Base-by-base conservation (phyloP, 2,797 vertebrate species). In the Percopsis omiscomaycus region DNA sequence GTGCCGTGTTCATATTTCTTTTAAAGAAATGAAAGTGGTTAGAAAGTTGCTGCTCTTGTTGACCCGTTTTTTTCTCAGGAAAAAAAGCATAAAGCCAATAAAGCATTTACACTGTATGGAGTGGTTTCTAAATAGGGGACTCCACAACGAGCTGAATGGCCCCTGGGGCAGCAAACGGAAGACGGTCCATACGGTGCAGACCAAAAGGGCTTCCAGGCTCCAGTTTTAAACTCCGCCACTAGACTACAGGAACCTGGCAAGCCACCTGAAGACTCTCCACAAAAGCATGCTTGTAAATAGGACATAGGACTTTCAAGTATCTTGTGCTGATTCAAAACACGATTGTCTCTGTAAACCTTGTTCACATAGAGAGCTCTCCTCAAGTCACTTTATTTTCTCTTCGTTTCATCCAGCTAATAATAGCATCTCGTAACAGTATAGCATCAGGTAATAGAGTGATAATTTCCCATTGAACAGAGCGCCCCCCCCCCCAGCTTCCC, bases 191-290 rank as follows among this genome's bases (percentile, higher is more conserved):
- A 56, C 32, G 27, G 12, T 22, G 42, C 22, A 28, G 56, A 27
- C 11, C 15, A 58, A 56, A 53, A 9, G 61, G 52, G 56, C 42
- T 48, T 55, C 22, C 50, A 59, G 29, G 50, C 59, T 28, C 59
- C n/a, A 50, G 28, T 50, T 57, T 27, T 22, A 22, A 50, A 32
- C 44, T 59, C 44, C 64, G 68, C 73, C 45, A 68, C 66, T 71
- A 74, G 51, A 83, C 77, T 74, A 76, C 76, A 75, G 57, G 58
- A 71, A 84, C 69, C 66, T 71, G 81, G 80, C 81, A 75, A 71
- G 87, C 86, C 81, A 82, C 83, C 79, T 84, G 66, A 70, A 90
- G 83, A 87, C 83, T 83, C 74, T 68, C 79, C 83, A 83, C 81
- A 78, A 65, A 80, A 86, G 83, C 87, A 85, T 88, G 83, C 88